Evolutionary conservation across 2,113 vertebrate genomes (phyloP).

Genomic region (Pterocles orientalis): DNA sequence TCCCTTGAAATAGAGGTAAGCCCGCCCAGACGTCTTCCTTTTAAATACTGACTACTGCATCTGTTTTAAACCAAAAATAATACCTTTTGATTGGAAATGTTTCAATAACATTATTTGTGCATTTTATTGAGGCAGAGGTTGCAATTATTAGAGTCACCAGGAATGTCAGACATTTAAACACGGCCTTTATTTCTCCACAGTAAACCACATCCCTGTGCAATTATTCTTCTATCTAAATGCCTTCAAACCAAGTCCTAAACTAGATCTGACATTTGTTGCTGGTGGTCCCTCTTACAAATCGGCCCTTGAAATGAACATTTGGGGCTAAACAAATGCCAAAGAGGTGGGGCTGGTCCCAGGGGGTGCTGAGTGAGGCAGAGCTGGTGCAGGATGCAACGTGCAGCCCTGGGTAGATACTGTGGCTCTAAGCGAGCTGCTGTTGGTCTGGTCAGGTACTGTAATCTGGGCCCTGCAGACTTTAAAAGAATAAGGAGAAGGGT

Average conservation of each 20-base stretch:
- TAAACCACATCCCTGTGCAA: constrained; percentile 76
- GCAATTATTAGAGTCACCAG: constrained; percentile 78
- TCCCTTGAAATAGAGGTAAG: constrained; percentile 67
- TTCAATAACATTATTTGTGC: constrained; percentile 76
- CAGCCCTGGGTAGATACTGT: neutral
- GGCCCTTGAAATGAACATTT: neutral
- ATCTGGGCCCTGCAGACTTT: neutral
- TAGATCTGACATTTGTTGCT: constrained; percentile 59
- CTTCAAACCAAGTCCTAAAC: constrained; percentile 65
- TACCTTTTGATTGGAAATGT: constrained; percentile 75
- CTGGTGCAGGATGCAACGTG: neutral
- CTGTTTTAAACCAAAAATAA: constrained; percentile 78
- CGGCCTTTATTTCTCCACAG: constrained; percentile 72
- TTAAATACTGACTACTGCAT: constrained; percentile 66
- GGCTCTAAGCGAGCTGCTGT: constrained; percentile 11
- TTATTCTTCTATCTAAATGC: constrained; percentile 79
- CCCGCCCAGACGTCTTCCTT: constrained; percentile 65
- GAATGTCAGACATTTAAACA: constrained; percentile 78
- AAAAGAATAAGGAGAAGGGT: neutral
- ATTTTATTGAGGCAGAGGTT: constrained; percentile 78
- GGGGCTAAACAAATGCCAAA: neutral
- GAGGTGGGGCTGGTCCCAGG: neutral
- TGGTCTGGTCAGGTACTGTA: neutral
- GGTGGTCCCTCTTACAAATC: constrained; percentile 65
- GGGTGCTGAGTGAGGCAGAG: neutral